Conservation (phyloP, 2,888 invertebrate genomes). For the Cloeon dipterum region DNA sequence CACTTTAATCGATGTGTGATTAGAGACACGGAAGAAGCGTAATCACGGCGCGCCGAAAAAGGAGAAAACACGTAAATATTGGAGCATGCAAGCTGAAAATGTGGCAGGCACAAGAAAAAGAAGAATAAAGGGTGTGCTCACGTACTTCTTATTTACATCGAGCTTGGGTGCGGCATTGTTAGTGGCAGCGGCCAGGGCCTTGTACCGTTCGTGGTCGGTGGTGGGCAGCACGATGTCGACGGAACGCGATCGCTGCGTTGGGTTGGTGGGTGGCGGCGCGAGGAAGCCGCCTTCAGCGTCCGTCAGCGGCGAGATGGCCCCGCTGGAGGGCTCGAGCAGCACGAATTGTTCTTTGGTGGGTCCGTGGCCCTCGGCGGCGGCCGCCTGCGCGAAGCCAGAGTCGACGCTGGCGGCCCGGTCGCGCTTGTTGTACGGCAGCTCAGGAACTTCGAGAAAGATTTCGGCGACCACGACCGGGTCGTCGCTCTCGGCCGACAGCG, state of each 20-base stretch:
- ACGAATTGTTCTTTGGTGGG: slow-evolving; percentile 5
- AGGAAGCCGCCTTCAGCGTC: slow-evolving; percentile 23
- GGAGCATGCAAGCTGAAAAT: slow-evolving; percentile 1
- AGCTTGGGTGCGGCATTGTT: slow-evolving; percentile 19
- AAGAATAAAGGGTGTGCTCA: background rate
- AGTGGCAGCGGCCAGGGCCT: slow-evolving; percentile 40
- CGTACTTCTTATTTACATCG: slow-evolving; percentile 5
- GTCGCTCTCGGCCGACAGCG: slow-evolving; percentile 20
- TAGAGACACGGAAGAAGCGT: too few relatives aligned
- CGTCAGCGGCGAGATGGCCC: slow-evolving; percentile 37
- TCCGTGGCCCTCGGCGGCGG: slow-evolving; percentile 20
- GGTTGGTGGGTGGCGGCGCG: slow-evolving; percentile 13
- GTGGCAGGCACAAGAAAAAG: background rate
- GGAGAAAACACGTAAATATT: too few relatives aligned
- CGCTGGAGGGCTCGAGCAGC: slow-evolving; percentile 35
- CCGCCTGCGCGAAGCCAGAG: slow-evolving; percentile 53
- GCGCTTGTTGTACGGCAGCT: slow-evolving; percentile 33
- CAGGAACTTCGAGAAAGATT: slow-evolving; percentile 59
- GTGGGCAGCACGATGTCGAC: slow-evolving; percentile 76
- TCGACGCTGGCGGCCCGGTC: slow-evolving; percentile 75
- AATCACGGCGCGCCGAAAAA: too few relatives aligned
- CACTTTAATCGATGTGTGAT: too few relatives aligned
- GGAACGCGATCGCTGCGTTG: slow-evolving; percentile 44
- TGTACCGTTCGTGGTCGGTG: slow-evolving; percentile 62
- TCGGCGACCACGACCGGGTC: slow-evolving; percentile 27